These are phyloP conservation scores for Embidobia sp. DNA, from an alignment of 2,888 invertebrate genomes.

Conservation along the genomic window DNA sequence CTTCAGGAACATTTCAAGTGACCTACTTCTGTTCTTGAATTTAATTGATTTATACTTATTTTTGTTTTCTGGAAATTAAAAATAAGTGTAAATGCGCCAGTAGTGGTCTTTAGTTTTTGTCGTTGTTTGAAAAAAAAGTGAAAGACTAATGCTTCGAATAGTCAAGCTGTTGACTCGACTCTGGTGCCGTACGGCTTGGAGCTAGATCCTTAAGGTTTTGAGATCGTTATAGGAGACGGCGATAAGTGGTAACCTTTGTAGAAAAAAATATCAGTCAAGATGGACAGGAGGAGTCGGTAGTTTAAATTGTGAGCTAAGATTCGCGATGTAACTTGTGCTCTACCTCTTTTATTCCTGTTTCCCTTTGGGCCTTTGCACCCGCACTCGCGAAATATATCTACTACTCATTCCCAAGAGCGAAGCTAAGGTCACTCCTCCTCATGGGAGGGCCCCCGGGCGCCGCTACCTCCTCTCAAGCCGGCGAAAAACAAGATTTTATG, in stretches of 20 bases:
- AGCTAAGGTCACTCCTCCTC: constrained; percentile 80
- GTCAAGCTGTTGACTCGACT: no score
- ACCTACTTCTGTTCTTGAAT: not conserved
- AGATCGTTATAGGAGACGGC: constrained; percentile 28
- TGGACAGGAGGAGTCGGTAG: constrained; percentile 60
- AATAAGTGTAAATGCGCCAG: no score
- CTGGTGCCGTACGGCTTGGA: no score
- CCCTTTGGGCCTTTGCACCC: constrained; percentile 64
- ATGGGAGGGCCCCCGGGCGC: constrained; percentile 81
- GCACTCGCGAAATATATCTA: constrained; percentile 70
- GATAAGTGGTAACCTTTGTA: constrained; percentile 45
- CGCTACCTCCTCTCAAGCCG: constrained; percentile 75
- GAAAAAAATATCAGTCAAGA: constrained; percentile 37
- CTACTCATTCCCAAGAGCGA: constrained; percentile 78
- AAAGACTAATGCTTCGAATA: no score
- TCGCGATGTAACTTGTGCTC: constrained; percentile 53
- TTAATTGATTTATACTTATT: not conserved
- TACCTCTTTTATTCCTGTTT: constrained; percentile 37
- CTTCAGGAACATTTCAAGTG: not conserved
- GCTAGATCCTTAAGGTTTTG: not conserved
- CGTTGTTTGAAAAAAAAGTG: no score
- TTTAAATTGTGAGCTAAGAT: constrained; percentile 59
- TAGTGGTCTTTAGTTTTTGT: no score
- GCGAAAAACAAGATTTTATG: constrained; percentile 76
- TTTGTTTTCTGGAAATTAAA: not conserved